Evolutionary conservation across 2,888 invertebrate species (phyloP).

Genomic region (Chalcis sispes): DNA sequence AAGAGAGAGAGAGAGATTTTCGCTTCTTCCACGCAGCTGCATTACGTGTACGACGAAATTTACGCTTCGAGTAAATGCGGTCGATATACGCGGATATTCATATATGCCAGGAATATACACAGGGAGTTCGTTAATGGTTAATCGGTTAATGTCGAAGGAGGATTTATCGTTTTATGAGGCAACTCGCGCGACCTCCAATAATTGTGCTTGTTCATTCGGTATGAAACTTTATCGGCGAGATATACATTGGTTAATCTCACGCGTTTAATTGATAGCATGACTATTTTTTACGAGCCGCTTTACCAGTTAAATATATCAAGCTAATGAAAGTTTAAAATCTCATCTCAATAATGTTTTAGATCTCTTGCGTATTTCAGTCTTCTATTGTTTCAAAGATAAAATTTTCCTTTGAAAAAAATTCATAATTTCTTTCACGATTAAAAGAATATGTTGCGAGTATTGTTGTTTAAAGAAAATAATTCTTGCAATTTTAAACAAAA

Average conservation of each 20-base stretch:
- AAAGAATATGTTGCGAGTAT: too few relatives aligned
- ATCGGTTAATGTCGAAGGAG: conserved; percentile 28
- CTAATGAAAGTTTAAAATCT: not conserved
- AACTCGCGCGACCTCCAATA: not conserved
- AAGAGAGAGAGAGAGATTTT: not conserved
- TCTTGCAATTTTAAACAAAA: too few relatives aligned
- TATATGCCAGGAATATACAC: not conserved
- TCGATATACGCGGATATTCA: too few relatives aligned
- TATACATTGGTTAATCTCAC: not conserved
- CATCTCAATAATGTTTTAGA: not conserved
- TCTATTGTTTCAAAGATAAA: too few relatives aligned
- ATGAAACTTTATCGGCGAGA: not conserved
- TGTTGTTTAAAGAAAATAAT: too few relatives aligned
- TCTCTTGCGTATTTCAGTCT: too few relatives aligned
- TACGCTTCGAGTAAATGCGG: too few relatives aligned
- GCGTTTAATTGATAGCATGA: not conserved
- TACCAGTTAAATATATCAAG: not conserved
- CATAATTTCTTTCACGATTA: too few relatives aligned
- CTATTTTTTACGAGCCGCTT: not conserved
- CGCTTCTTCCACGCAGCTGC: not conserved
- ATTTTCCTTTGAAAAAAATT: too few relatives aligned
- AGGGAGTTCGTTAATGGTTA: not conserved
- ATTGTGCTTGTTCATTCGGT: not conserved
- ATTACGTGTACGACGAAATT: too few relatives aligned
- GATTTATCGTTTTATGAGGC: conserved; percentile 22